phyloP scores from a whole-genome alignment of 2,797 vertebrate genomes.

The Setipinna tenuifilis region DNA sequence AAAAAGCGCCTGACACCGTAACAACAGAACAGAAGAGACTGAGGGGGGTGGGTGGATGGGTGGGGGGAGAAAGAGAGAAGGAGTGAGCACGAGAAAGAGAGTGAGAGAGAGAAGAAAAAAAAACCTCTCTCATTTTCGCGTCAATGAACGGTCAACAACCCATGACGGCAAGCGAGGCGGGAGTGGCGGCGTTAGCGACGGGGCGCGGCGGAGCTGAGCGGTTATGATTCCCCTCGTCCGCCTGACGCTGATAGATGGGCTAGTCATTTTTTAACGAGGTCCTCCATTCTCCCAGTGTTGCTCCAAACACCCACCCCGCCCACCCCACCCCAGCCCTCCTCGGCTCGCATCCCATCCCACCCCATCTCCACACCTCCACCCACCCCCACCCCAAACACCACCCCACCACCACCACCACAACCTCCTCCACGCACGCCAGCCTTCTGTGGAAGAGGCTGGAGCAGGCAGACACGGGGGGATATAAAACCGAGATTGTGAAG shows the following conservation, averaged over 20 bases:
- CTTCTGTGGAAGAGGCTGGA: not conserved
- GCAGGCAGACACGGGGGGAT: slow-evolving; percentile 3
- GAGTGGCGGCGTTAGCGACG: slow-evolving; percentile 4
- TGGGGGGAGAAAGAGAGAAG: too few relatives aligned
- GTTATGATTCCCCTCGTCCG: slow-evolving; percentile 20
- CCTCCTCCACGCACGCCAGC: too few relatives aligned
- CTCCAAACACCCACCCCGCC: not conserved
- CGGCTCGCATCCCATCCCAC: not conserved
- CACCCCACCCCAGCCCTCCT: not conserved
- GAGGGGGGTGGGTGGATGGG: too few relatives aligned
- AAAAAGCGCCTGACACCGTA: slow-evolving; percentile 4
- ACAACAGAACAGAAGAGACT: slow-evolving; percentile 1
- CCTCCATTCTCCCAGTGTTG: not conserved
- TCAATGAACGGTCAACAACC: slow-evolving; percentile 20
- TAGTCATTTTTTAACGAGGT: slow-evolving; percentile 16
- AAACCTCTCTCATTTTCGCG: slow-evolving; percentile 17
- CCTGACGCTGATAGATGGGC: slow-evolving; percentile 22
- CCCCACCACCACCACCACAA: not conserved
- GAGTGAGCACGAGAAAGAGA: not conserved
- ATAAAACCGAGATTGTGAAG: slow-evolving; percentile 18
- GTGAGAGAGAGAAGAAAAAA: not conserved
- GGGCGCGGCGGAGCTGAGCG: slow-evolving; percentile 8
- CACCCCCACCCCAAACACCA: not conserved
- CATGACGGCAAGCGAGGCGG: not conserved
- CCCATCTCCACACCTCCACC: not conserved